These are phyloP conservation scores for Ariolimax columbianus DNA, from an alignment of 2,888 invertebrate species.

Conservation along the genomic window DNA sequence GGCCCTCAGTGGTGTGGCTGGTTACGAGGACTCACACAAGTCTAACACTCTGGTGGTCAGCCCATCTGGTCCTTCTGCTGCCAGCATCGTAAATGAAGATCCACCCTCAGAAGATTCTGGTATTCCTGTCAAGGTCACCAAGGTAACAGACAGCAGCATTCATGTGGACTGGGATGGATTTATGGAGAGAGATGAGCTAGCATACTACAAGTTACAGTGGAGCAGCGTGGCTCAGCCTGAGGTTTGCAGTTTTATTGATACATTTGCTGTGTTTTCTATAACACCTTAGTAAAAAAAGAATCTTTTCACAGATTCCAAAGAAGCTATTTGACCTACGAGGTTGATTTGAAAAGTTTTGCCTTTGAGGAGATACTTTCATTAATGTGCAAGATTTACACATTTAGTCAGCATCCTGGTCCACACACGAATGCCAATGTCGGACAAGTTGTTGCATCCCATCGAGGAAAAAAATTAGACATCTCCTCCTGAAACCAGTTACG, in stretches of 20 bases:
- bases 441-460: too few species aligned
- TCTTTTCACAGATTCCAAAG: too few species aligned
- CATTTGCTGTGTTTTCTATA: too few species aligned
- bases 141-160: conserved; percentile 74
- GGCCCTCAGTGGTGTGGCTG: conserved; percentile 72
- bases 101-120: conserved; percentile 67
- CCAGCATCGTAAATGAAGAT: conserved; percentile 56
- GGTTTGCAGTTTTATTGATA: conserved; percentile 57
- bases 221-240: conserved; percentile 78
- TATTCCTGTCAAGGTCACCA: conserved; percentile 73
- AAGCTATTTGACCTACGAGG: too few species aligned
- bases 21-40: conserved; percentile 72
- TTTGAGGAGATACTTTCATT: too few species aligned
- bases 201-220: conserved; percentile 77
- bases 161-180: conserved; percentile 77
- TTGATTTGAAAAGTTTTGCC: too few species aligned
- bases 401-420: too few species aligned
- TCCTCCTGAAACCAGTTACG: too few species aligned
- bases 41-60: conserved; percentile 75
- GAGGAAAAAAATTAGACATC: too few species aligned
- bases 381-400: too few species aligned
- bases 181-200: conserved; percentile 70
- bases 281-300: too few species aligned
- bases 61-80: conserved; percentile 61
- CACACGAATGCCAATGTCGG: too few species aligned